Conservation (phyloP, 2,888 invertebrate genomes). For the Argyresthia goedartella region DNA sequence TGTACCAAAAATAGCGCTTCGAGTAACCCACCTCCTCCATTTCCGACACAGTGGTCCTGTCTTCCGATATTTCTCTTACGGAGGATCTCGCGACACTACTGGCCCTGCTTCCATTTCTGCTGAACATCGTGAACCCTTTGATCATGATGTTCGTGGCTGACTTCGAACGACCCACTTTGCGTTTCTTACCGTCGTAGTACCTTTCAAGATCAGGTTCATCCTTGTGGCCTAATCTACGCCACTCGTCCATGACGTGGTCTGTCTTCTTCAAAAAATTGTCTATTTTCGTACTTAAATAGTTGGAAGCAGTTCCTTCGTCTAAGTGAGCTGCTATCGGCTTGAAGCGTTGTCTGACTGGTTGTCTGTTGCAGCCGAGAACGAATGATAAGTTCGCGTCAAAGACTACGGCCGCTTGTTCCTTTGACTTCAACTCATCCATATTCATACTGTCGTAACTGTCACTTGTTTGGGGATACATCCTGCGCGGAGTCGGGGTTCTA, state of each 20-base stretch:
- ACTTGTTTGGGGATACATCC: conserved; percentile 77
- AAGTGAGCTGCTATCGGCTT: conserved; percentile 81
- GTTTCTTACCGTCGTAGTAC: conserved; percentile 38
- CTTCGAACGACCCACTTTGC: conserved; percentile 73
- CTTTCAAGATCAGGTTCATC: conserved; percentile 54
- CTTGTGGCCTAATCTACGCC: conserved; percentile 78
- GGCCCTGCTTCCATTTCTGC: conserved; percentile 65
- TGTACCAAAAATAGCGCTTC: conserved; percentile 18
- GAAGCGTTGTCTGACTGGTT: conserved; percentile 76
- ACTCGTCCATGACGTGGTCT: conserved; percentile 91
- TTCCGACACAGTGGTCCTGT: conserved; percentile 75
- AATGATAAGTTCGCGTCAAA: conserved; percentile 87
- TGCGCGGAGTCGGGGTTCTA: conserved; percentile 71
- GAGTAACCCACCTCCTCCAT: conserved; percentile 72
- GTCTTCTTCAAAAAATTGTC: conserved; percentile 84
- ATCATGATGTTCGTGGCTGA: conserved; percentile 88
- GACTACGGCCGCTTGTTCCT: conserved; percentile 83
- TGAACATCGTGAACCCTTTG: conserved; percentile 81
- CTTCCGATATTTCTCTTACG: conserved; percentile 71
- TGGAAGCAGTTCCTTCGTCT: conserved; percentile 83
- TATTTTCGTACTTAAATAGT: conserved; percentile 81
- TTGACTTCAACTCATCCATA: conserved; percentile 71
- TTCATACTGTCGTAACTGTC: conserved; percentile 55
- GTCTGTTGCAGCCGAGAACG: conserved; percentile 80
- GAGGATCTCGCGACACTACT: conserved; percentile 61